phyloP scores from a whole-genome alignment of 2,113 vertebrate genomes.

The Aepyceros melampus region DNA sequence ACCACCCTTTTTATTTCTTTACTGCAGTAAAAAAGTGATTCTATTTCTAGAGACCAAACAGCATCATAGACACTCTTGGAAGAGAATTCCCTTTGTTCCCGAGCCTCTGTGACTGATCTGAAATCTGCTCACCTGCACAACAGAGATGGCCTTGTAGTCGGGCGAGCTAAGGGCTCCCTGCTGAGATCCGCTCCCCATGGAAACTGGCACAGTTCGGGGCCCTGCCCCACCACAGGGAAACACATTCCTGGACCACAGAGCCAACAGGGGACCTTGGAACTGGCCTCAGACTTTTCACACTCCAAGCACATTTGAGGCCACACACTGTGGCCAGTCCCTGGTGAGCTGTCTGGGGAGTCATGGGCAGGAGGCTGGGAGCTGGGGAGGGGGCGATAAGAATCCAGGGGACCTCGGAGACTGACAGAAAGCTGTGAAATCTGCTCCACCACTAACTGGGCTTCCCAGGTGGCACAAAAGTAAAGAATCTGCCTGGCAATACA shows the following conservation, averaged over 20 bases:
- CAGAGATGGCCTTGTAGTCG: fast-evolving
- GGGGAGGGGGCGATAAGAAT: neutral
- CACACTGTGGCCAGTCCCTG: neutral
- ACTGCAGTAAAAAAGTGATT: neutral
- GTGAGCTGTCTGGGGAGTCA: fast-evolving
- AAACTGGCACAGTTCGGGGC: fast-evolving
- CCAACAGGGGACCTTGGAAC: neutral
- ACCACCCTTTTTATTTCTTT: neutral
- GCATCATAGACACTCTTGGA: neutral
- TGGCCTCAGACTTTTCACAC: neutral
- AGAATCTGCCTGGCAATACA: neutral
- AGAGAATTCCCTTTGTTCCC: neutral
- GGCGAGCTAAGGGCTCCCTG: fast-evolving
- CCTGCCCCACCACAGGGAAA: neutral
- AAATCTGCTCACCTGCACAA: neutral
- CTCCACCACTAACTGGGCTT: neutral
- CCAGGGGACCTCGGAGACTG: neutral
- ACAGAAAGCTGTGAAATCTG: neutral
- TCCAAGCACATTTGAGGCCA: fast-evolving
- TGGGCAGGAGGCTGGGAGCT: neutral
- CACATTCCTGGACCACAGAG: fast-evolving
- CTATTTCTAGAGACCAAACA: constrained; percentile 14
- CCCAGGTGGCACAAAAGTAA: neutral
- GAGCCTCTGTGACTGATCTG: neutral
- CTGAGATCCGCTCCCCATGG: neutral